Evolutionary conservation across 2,113 vertebrate species (phyloP).

Genomic region (Ancistrus triradiatus): DNA sequence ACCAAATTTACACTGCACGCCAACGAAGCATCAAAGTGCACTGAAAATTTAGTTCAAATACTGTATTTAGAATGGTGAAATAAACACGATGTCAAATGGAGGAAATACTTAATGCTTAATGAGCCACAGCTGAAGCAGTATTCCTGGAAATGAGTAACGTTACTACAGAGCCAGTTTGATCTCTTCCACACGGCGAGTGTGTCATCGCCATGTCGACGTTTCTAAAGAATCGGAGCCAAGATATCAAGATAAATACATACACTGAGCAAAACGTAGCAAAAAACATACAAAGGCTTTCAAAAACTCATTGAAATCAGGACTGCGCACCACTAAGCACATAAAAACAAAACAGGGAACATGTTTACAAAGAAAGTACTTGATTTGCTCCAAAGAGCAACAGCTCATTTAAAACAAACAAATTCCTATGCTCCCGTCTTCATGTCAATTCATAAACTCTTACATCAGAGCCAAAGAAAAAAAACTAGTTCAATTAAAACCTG

Average conservation of each 20-base stretch:
- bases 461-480: conserved; percentile 46
- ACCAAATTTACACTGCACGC: background rate
- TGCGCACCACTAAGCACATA: conserved; percentile 15
- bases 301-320: conserved; percentile 16
- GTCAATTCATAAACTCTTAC: conserved; percentile 43
- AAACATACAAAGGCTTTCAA: background rate
- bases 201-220: conserved; percentile 7
- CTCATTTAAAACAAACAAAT: conserved; percentile 35
- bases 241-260: conserved; percentile 15
- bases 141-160: too few species aligned
- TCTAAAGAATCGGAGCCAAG: conserved; percentile 3
- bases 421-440: conserved; percentile 48
- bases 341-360: conserved; percentile 27
- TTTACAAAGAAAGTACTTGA: conserved; percentile 49
- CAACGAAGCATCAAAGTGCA: too few species aligned
- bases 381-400: conserved; percentile 41
- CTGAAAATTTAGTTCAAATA: too few species aligned
- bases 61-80: too few species aligned
- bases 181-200: too few species aligned
- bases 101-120: too few species aligned
- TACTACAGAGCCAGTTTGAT: too few species aligned
- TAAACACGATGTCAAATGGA: too few species aligned
- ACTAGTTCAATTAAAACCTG: conserved; percentile 35
- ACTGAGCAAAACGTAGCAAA: conserved; percentile 8
- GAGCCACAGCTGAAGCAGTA: too few species aligned